Evolutionary conservation across 2,113 vertebrate species (phyloP), one percentile per base, ranked within the genome.

Genomic region (Ascaphus truei): DNA sequence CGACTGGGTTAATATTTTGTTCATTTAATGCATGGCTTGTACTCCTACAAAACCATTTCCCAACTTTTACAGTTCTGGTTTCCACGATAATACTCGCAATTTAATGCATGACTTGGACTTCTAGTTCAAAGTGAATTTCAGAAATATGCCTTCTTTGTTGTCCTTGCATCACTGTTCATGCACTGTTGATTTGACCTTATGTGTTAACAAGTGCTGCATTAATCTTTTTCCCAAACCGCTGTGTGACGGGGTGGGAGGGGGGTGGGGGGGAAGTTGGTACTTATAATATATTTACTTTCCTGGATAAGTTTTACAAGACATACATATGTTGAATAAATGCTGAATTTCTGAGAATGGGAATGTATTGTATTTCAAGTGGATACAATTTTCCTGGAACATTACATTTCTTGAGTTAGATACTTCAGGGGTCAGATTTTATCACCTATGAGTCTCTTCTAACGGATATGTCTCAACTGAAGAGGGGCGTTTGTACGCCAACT

Each of bases 41-140:
- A 68, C 73, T 77, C 78, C 76, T 67, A 48, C 61, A 73, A 78
- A 79, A 79, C 27, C 53, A 73, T 80, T 81, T 80, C 26, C 12
- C 75, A 81, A 78, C 77, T 68, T 80, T 75, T 84, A 85, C 50
- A 67, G 79, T 77, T 76, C 73, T 20, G 85, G 71, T 81, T 82
- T 88, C 83, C 83, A 81, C 83, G 85, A 89, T 89, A 91, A 91
- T 86, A 76, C 31, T 85, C 67, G 81, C 86, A 77, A 89, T 84
- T 91, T 88, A 92, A 90, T 82, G 88, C 88, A 89, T 89, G 84
- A 86, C 78, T 89, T 85, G 75, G 73, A 89, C 84, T 84, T 85
- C 75, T 71, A 89, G 81, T 90, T 92, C 88, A 92, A 92, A 92
- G 83, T 37, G 57, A n/a, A 81, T 78, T 62, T 75, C 75, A 78